Base-by-base conservation (phyloP, 2,113 vertebrate genomes). In the Arizona elegans region DNA sequence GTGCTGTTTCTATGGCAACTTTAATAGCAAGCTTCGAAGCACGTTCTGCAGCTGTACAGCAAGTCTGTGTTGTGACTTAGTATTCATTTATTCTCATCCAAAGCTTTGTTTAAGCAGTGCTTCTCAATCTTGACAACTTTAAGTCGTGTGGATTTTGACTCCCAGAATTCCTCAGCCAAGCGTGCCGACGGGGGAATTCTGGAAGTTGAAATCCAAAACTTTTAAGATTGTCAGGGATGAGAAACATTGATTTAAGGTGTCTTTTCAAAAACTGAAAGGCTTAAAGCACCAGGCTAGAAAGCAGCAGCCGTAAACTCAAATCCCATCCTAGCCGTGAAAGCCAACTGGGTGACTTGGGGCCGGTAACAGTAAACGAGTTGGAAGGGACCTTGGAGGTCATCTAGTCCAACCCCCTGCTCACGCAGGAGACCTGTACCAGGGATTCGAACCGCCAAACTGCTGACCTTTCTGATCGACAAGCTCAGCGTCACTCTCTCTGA, bases 1-100 rank as follows among this genome's bases (percentile, higher is more conserved):
- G 94, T 93, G 91, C 91, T 86, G 96, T 97, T 97, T 94, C 96
- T 95, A 97, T 97, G 96, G 96, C 94, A 97, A 97, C 96, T 94
- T 94, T 94, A 43, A 81, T 81, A 93, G 85, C 95, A 91, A 94
- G 90, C 93, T 93, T 86, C 56, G 92, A 92, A 95, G 87, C n/a
- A 86, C 94, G 94, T 81, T 88, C 88, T 86, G 91, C 93, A 85
- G 26, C 8, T 92, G 93, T 86, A 95, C 87, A 92, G 89, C 95
- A 5, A 94, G 91, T 50, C 91, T 50, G 93, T 93, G 95, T 33
- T 95, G 88, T 91, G 93, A 91, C 88, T 94, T 93, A 43, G n/a
- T 85, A 38, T 52, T 94, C 29, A 92, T 93, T 94, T 15, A 87
- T 95, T 96, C 94, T 38, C 65, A 92, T 81, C 75, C 33, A 43